Evolutionary conservation across 2,113 vertebrate genomes (phyloP), one percentile per base, ranked within the genome.

Genomic region (Malaclemys terrapin): DNA sequence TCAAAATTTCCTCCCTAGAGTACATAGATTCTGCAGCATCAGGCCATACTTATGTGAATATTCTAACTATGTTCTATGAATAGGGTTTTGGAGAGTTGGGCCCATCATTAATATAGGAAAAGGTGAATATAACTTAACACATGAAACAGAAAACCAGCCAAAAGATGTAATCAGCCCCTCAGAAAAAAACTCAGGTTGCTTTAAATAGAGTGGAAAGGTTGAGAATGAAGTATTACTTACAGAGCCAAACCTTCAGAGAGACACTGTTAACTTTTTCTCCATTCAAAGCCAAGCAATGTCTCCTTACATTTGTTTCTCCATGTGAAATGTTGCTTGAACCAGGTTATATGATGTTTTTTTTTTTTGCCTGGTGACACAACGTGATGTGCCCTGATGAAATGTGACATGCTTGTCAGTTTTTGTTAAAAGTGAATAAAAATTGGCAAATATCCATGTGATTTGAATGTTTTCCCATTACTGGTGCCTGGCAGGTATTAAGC

Each of bases 341-440:
- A 49, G 8, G 8, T 94, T 95, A 96, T 93, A 82, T 88, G 59
- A 91, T 31, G 10, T 45, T 24, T 5, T 50, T 97, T 72, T 93
- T 54, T 85, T 42, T 96, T 93, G 92, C 94, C 92, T 96, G 20
- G 12, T 94, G 78, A 90, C 31, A 91, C 80, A 96, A 76, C 38
- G 81, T 96, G 84, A 95, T 88, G 20, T 91, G 83, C 87, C 85
- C 91, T 92, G 72, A 97, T 97, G 95, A 98, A 97, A 97, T 93
- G 69, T 96, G 91, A 96, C 94, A 93, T 59, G 89, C 91, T 84
- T 97, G 88, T 96, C 95, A 94, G 87, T 96, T 97, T 97, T 52
- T 3, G 86, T 98, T 97, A 97, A 96, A 96, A 90, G n/a, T 89
- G 92, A 97, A 85, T n/a, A 93, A 82, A 90, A 96, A 96, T 87